Base-by-base conservation (phyloP, 1,140 invertebrate genomes). In the Drosophila kanapiae region DNA sequence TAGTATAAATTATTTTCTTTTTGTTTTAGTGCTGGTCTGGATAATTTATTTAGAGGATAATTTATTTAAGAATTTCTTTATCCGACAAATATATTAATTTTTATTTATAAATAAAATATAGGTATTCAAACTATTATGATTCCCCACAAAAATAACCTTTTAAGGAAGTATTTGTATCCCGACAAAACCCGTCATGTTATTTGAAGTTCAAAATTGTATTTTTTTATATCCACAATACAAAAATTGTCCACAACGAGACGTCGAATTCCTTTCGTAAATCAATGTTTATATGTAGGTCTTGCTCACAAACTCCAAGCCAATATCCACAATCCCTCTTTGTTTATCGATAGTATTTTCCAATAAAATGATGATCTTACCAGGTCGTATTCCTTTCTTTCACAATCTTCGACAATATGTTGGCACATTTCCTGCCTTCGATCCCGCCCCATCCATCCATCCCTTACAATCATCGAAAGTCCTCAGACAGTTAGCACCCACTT, bases 401-500 rank as follows among this genome's bases (percentile, higher is more conserved):
- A 54, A 54, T 54, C 51, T 13, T 54, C 51, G 51, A 54, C 69
- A 75, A 75, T 80, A 80, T 49, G 47, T 64, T 77, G 67, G 57
- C 78, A 64, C 29, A 75, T 71, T 83, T 83, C 80, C 80, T 76
- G 63, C 29, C 33, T 9, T 23, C 53, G 23, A 11, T 8, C 33
- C 29, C 16, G 31, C 37, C 33, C 9, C 35, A 27, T 1, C 38
- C 35, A 27, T 1, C 38, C 35, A 48, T 78, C 65, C 58, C 45
- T 40, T 54, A 16, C 27, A 62, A 53, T 60, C 37, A 77, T 71
- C 67, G 42, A 42, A 58, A 56, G 45, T 53, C 42, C 71, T 84
- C 63, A 43, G 62, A 45, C 53, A 67, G 80, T 86, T 85, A 78
- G 80, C 82, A 85, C 82, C 82, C 82, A 86, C 82, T 85, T 86